phyloP scores from a whole-genome alignment of 30 jellyfish, hydroid and myxozoan genomes.

The Haliclystus octoradiatus region DNA sequence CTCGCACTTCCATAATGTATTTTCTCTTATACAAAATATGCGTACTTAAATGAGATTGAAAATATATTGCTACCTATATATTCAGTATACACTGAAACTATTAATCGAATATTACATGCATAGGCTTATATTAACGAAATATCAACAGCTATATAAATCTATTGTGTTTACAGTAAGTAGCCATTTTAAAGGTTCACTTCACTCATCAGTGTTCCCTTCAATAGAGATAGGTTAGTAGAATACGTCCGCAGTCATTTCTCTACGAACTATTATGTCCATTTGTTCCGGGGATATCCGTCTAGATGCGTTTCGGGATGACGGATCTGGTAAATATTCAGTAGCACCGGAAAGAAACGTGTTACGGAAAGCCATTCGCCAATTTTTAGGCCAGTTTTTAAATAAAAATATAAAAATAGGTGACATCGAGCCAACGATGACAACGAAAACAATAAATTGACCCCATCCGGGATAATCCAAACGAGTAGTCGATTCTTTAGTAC shows the following conservation, averaged over 20 bases:
- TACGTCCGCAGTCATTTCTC: constrained; percentile 18
- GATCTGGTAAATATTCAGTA: constrained; percentile 83
- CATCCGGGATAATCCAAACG: constrained; percentile 65
- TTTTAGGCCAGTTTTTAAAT: constrained; percentile 6
- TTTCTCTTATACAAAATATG: too few relatives aligned
- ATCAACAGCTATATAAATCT: too few relatives aligned
- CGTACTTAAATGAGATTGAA: too few relatives aligned
- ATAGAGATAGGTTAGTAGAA: not conserved
- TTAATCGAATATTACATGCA: too few relatives aligned
- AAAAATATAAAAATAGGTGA: constrained; percentile 45
- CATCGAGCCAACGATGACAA: constrained; percentile 45
- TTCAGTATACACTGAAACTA: too few relatives aligned
- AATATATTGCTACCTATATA: too few relatives aligned
- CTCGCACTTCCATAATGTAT: too few relatives aligned
- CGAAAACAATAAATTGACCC: constrained; percentile 66
- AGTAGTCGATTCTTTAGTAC: constrained; percentile 47
- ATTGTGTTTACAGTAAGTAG: too few relatives aligned
- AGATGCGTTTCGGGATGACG: constrained; percentile 47
- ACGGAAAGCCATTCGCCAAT: constrained; percentile 22
- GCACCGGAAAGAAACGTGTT: constrained; percentile 22
- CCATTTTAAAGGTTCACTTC: too few relatives aligned
- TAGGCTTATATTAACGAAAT: too few relatives aligned
- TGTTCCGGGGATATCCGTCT: constrained; percentile 45
- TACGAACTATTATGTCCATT: constrained; percentile 38
- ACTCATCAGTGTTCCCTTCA: not conserved